Evolutionary conservation across 2,113 vertebrate genomes (phyloP).

Genomic region (Galeopterus variegatus): DNA sequence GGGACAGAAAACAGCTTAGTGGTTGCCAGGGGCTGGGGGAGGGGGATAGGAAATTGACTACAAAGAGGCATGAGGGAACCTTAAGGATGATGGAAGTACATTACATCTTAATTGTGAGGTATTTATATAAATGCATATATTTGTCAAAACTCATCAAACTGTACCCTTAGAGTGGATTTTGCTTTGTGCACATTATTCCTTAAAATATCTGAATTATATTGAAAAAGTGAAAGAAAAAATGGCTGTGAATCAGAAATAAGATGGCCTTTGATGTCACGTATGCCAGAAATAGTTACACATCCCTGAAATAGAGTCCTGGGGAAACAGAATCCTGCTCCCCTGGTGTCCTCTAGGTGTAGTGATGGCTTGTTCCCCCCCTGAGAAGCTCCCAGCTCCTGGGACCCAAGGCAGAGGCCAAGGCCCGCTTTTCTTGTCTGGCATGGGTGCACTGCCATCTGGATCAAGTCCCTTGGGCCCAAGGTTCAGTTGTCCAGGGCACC

Average conservation of each 20-base stretch:
- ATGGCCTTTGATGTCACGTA: not conserved
- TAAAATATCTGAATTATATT: not conserved
- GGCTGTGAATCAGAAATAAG: not conserved
- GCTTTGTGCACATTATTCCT: not conserved
- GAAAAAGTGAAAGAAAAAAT: not conserved
- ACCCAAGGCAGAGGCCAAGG: not conserved
- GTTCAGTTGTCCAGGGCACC: not conserved
- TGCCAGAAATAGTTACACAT: not conserved
- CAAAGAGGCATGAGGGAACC: not conserved
- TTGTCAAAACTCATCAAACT: conserved; percentile 7
- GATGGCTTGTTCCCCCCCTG: not conserved
- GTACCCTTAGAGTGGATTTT: not conserved
- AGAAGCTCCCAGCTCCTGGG: not conserved
- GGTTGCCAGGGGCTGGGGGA: not conserved
- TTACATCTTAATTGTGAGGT: not conserved
- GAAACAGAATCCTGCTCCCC: not conserved
- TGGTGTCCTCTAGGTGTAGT: not conserved
- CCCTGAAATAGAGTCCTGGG: not conserved
- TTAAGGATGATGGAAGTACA: not conserved
- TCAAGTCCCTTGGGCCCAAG: not conserved
- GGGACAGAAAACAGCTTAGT: not conserved
- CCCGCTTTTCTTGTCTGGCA: not conserved
- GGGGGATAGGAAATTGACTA: not conserved
- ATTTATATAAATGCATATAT: not conserved
- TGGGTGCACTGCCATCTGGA: not conserved